These are phyloP conservation scores for Empis stercorea DNA, from an alignment of 2,888 invertebrate genomes.

Conservation along the genomic window DNA sequence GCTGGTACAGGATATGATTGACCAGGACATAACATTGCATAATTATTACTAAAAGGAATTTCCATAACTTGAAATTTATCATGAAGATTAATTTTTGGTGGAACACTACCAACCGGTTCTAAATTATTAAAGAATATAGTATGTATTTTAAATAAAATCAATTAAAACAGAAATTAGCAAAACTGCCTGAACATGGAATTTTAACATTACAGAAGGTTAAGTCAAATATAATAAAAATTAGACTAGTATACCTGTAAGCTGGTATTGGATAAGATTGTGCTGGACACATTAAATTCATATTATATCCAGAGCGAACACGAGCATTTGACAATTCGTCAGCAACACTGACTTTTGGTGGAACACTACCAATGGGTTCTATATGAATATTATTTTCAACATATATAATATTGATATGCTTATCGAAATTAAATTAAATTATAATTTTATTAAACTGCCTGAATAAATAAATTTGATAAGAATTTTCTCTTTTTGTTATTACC, in stretches of 20 bases:
- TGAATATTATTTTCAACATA: too few species aligned
- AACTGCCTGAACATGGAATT: too few species aligned
- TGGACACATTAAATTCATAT: constrained; percentile 54
- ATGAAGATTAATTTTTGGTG: constrained; percentile 47
- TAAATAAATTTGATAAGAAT: background rate
- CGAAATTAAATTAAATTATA: background rate
- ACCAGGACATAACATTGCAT: constrained; percentile 59
- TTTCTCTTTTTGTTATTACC: constrained; percentile 14
- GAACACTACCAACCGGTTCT: constrained; percentile 41
- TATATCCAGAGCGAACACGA: constrained; percentile 22
- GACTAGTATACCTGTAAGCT: constrained; percentile 48
- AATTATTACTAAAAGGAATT: constrained; percentile 36
- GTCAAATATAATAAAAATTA: too few species aligned
- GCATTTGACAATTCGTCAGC: constrained; percentile 31
- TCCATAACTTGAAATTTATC: constrained; percentile 36
- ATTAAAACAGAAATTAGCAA: background rate
- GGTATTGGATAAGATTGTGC: constrained; percentile 66
- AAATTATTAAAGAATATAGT: background rate
- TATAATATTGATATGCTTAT: too few species aligned
- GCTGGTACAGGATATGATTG: constrained; percentile 62
- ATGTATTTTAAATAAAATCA: background rate
- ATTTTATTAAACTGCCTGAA: background rate
- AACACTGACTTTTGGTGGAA: constrained; percentile 49
- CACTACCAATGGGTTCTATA: constrained; percentile 43
- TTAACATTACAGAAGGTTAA: too few species aligned